Percentiles rank a stretch among this genome's conserved stretches.
Conservation (phyloP, 2,797 vertebrate genomes). For the Dryobates pubescens region DNA sequence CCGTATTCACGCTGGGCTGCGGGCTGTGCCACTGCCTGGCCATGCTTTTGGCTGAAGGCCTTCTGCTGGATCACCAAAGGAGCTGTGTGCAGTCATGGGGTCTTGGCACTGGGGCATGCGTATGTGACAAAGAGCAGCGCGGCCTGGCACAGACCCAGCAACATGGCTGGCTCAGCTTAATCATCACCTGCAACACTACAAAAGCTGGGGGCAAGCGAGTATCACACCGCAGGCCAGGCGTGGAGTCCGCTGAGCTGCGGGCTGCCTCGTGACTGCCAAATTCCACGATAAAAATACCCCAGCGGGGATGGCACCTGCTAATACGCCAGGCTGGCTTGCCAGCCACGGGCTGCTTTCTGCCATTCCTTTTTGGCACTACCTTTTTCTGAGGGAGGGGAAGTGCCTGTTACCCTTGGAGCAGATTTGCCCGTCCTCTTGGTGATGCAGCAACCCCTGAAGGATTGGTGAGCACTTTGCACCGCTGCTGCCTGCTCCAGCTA, state of each 20-base stretch:
- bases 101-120: background rate
- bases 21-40: background rate
- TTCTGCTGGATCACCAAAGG: background rate
- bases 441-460: background rate
- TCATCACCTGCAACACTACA: constrained; percentile 9
- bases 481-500: background rate
- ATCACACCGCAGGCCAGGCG: background rate
- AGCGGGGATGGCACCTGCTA: background rate
- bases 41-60: background rate
- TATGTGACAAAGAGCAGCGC: constrained; percentile 47
- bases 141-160: background rate
- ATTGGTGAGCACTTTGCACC: background rate
- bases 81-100: background rate
- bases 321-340: background rate
- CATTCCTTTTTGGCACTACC: background rate
- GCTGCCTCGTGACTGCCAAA: constrained; percentile 58
- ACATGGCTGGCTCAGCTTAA: background rate
- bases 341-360: background rate
- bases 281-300: constrained; percentile 54
- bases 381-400: background rate
- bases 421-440: background rate
- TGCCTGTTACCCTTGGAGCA: background rate
- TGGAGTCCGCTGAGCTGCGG: background rate
- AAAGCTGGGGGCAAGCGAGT: background rate
- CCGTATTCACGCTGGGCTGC: background rate